A percentile compares a stretch with the other conserved stretches of the same genome.
phyloP scores from a whole-genome alignment of 2,113 vertebrate species.

The Illadopsis cleaveri region DNA sequence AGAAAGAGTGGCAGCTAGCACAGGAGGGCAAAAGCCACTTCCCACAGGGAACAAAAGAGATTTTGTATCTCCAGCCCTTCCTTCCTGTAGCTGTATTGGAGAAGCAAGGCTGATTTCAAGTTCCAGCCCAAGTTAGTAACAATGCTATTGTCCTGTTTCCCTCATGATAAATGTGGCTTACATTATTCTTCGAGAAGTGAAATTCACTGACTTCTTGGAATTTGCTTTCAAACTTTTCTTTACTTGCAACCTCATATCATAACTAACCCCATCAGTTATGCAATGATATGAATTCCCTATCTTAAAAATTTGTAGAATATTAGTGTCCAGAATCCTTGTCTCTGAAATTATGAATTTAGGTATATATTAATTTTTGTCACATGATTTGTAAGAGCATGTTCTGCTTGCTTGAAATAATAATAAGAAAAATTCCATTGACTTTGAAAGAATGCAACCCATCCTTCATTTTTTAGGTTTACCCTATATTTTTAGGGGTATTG shows the following conservation, averaged over 20 bases:
- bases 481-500: not conserved
- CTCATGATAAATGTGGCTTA: not conserved
- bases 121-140: not conserved
- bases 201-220: not conserved
- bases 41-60: not conserved
- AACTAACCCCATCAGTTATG: not conserved
- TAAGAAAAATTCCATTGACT: not conserved
- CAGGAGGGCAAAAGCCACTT: not conserved
- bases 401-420: not conserved
- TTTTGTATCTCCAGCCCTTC: not conserved
- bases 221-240: not conserved
- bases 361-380: not conserved
- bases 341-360: not conserved
- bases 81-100: not conserved
- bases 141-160: not conserved
- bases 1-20: not conserved
- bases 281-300: not conserved
- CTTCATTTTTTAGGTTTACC: conserved; percentile 5
- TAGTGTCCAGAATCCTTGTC: not conserved
- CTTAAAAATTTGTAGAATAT: not conserved
- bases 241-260: not conserved
- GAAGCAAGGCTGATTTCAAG: not conserved
- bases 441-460: not conserved
- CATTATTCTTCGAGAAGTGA: not conserved
- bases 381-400: not conserved